A percentile compares a stretch with the other conserved stretches of the same genome.
These are phyloP conservation scores for Hyaena hyaena DNA, from an alignment of 2,113 vertebrate genomes.

Conservation along the genomic window DNA sequence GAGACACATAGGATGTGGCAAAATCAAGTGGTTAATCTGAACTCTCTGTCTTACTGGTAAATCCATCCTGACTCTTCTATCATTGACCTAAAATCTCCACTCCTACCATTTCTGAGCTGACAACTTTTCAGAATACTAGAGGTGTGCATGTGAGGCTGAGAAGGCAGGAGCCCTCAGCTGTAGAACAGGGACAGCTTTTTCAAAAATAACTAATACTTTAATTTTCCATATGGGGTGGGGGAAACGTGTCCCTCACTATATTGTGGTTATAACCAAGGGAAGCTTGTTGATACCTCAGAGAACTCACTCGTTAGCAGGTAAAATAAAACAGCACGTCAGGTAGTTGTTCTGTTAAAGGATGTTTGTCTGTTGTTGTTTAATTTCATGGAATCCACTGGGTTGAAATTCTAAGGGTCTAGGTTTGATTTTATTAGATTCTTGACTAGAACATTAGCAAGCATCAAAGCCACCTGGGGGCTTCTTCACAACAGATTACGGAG, in stretches of 20 bases:
- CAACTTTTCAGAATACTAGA: neutral
- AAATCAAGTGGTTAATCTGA: neutral
- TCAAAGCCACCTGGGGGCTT: neutral
- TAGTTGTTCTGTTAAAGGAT: neutral
- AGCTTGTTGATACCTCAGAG: neutral
- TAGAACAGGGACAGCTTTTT: neutral
- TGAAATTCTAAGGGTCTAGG: neutral
- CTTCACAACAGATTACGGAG: neutral
- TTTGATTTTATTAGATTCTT: neutral
- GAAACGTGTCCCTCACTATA: neutral
- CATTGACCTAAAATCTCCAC: neutral
- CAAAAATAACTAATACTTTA: neutral
- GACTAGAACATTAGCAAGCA: neutral
- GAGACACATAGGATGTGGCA: neutral
- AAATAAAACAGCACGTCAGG: neutral
- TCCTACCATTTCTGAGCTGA: neutral
- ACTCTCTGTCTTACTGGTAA: neutral
- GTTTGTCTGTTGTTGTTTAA: neutral
- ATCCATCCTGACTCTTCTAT: neutral
- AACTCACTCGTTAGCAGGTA: neutral
- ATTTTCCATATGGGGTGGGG: fast-evolving
- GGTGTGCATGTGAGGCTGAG: neutral
- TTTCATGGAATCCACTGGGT: neutral
- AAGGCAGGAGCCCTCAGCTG: neutral
- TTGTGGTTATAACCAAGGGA: neutral